Base-by-base conservation (phyloP, 2,888 invertebrate genomes). In the Mesorhabditis belari region DNA sequence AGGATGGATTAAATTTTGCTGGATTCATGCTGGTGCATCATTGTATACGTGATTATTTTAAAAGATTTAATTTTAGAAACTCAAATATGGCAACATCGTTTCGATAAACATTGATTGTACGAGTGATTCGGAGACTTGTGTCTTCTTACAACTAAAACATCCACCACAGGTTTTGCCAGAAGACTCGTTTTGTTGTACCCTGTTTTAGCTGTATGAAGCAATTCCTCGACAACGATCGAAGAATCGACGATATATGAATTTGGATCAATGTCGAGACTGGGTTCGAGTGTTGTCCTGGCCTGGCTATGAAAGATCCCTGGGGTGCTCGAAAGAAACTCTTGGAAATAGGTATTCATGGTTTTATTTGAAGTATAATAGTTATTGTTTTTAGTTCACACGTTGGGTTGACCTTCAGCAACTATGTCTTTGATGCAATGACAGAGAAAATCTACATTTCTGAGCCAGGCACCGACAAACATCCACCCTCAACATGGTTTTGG, bases 141-240 rank as follows among this genome's bases (percentile, higher is more conserved):
- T 71, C 6, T 68, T 59, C 35, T 54, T 71, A 17, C 62, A 64
- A 28, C 23, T 71, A 49, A 69, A 70, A 27, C 62, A 70, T 54
- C 69, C 69, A 6, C 71, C 71, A 9, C 71, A 67, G 27, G 51
- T 60, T 44, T 5, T 35, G 28, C 29, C 35, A 5, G 49, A n/a
- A 17, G 24, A 12, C n/a, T 12, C 49, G 35, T 23, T 27, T 60
- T 5, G 51, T 35, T 3, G 26, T 35, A 19, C 17, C 9, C 4
- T 25, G 54, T 35, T 60, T 19, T 12, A 65, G 53, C 26, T 73
- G 28, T 73, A 70, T 70, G 65, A 70, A 28, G 71, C 71, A 2
- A 58, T 69, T 19, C 71, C 73, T 6, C 60, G 64, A 28, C 55
- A 25, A 17, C 55, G n/a, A n/a, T n/a, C n/a, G n/a, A n/a, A 63